These are phyloP conservation scores for Sweltsa coloradensis DNA, from an alignment of 1,140 invertebrate genomes.

Conservation along the genomic window DNA sequence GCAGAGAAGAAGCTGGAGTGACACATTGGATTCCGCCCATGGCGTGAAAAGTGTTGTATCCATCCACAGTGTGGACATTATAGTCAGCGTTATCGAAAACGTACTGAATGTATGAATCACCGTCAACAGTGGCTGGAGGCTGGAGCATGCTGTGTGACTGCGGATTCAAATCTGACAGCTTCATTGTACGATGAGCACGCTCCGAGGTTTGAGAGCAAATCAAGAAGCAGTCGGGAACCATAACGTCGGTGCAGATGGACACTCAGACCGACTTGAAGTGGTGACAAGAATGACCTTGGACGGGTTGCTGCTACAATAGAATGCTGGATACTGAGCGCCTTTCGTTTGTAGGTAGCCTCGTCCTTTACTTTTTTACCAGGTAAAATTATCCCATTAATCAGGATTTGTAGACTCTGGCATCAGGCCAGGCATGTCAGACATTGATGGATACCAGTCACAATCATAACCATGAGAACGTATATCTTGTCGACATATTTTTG, in stretches of 20 bases:
- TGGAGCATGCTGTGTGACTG: conserved; percentile 12
- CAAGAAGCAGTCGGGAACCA: conserved; percentile 17
- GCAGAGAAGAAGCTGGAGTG: conserved; percentile 9
- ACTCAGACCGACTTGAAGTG: conserved; percentile 16
- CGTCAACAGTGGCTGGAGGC: conserved; percentile 11
- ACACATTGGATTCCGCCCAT: conserved; percentile 20
- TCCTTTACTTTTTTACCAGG: not conserved
- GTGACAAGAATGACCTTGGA: conserved; percentile 25
- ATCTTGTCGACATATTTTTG: conserved; percentile 25
- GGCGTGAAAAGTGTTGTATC: conserved; percentile 19
- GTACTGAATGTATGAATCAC: conserved; percentile 5
- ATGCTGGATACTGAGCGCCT: conserved; percentile 20
- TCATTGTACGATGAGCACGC: conserved; percentile 18
- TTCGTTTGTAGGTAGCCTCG: conserved; percentile 1
- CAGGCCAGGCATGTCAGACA: not conserved
- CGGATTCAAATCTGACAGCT: conserved; percentile 16
- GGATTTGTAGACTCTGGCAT: not conserved
- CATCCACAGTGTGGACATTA: conserved; percentile 20
- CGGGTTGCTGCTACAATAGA: conserved; percentile 24
- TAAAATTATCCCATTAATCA: not conserved
- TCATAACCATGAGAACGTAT: conserved; percentile 22
- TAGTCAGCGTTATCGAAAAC: conserved; percentile 23
- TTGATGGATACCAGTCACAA: conserved; percentile 23
- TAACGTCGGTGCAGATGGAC: conserved; percentile 17
- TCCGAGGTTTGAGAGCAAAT: conserved; percentile 17